A percentile compares a stretch with the other conserved stretches of the same genome.
Evolutionary conservation across 2,113 vertebrate species (phyloP).

Genomic region (Chaetodon trifascialis): DNA sequence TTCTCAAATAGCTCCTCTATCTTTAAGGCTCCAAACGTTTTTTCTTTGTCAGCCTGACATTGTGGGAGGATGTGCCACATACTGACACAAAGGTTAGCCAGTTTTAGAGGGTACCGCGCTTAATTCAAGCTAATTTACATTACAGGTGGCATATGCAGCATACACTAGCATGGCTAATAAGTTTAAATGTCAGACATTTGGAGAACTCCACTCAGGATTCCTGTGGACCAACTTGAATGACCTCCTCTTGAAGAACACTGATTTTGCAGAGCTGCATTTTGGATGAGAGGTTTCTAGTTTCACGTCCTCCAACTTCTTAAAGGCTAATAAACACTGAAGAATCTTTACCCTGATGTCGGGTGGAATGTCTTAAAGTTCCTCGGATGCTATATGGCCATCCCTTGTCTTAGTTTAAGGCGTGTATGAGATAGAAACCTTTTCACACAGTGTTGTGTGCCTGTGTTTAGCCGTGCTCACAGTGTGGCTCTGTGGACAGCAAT

Average conservation of each 20-base stretch:
- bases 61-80: not conserved
- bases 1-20: not conserved
- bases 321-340: not conserved
- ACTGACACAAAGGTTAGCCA: not conserved
- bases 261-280: conserved; percentile 1
- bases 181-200: conserved; percentile 6
- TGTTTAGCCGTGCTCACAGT: too few relatives aligned
- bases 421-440: too few relatives aligned
- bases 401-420: too few relatives aligned
- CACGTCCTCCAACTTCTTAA: not conserved
- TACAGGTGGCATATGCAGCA: not conserved
- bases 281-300: not conserved
- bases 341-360: too few relatives aligned
- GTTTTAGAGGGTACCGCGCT: not conserved
- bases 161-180: not conserved
- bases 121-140: conserved; percentile 26
- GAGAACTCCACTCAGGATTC: conserved; percentile 20
- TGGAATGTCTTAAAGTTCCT: too few relatives aligned
- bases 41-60: not conserved
- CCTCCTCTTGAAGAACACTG: not conserved
- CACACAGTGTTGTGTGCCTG: too few relatives aligned
- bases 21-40: not conserved
- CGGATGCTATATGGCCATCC: too few relatives aligned
- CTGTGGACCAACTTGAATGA: not conserved
- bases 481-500: too few relatives aligned